Evolutionary conservation across 2,888 invertebrate genomes (phyloP), one percentile per base, ranked within the genome.

Genomic region (Lepeophtheirus nordmannii): DNA sequence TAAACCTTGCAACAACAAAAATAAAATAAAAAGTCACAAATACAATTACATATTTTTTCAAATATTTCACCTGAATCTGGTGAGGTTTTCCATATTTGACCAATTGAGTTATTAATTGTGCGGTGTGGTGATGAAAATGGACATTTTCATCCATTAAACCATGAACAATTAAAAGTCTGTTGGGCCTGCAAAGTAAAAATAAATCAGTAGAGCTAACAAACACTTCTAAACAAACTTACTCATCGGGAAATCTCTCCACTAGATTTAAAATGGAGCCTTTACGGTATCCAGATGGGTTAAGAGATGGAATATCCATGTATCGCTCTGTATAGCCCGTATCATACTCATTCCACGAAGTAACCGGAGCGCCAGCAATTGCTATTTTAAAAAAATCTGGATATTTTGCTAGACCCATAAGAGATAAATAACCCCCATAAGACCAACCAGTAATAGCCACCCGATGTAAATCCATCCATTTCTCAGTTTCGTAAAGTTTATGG

Each of bases 321-420:
- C 97, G 82, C 78, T 98, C 98, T 65, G 94, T 96, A 79, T 98
- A 98, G 14, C 94, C 97, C 0, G 97, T 97, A 77, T 98, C 98
- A 78, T 98, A 99, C 67, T 93, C 82, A 69, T 85, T 83, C 97
- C 98, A 98, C 74, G 89, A 89, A 11, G 94, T 93, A 5, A 98
- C 97, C 0, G 97, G 97, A 12, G 97, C 97, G 65, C 96, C 97
- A 62, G 96, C 94, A 70, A 96, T 87, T 69, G 93, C 89, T 72
- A 82, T 74, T 80, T 92, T 92, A 78, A 96, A 97, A 69, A 93
- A 80, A 72, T 92, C 85, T 0, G 94, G 91, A 74, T 89, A 84
- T 70, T 93, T 91, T 68, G 89, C 89, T 58, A 98, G 79, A 1
- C 89, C 94, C 83, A 96, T 89, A 38, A 98, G 82, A 68, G 94